These are phyloP conservation scores for Bubo bubo DNA, from an alignment of 2,113 vertebrate species.

Conservation along the genomic window DNA sequence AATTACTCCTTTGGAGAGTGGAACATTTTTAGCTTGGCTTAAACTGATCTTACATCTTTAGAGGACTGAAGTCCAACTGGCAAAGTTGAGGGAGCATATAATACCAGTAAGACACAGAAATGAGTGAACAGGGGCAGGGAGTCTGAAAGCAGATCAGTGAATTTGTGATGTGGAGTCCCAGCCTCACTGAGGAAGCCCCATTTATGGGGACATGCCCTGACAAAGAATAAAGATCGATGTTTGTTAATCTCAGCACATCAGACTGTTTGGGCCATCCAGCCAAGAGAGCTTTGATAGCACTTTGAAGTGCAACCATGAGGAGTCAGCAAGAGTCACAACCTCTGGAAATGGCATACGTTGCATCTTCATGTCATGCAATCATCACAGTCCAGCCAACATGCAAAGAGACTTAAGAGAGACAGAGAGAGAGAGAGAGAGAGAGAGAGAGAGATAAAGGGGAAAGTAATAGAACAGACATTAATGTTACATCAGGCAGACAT, in stretches of 20 bases:
- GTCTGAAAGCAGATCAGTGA: background rate
- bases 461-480: background rate
- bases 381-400: background rate
- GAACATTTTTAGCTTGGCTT: background rate
- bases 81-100: background rate
- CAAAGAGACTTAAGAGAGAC: background rate
- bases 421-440: background rate
- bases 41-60: background rate
- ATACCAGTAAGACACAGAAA: background rate
- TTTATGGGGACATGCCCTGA: background rate
- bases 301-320: background rate
- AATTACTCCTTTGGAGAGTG: background rate
- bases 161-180: background rate
- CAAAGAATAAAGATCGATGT: background rate
- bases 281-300: background rate
- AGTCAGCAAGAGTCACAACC: background rate
- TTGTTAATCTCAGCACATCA: background rate
- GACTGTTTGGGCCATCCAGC: background rate
- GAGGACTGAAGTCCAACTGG: background rate
- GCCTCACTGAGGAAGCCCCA: background rate
- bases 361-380: background rate
- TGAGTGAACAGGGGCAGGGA: background rate
- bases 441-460: background rate
- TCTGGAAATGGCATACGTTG: background rate
- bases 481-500: background rate